phyloP scores from a whole-genome alignment of 2,888 invertebrate genomes.

The Macroteleia sp. region DNA sequence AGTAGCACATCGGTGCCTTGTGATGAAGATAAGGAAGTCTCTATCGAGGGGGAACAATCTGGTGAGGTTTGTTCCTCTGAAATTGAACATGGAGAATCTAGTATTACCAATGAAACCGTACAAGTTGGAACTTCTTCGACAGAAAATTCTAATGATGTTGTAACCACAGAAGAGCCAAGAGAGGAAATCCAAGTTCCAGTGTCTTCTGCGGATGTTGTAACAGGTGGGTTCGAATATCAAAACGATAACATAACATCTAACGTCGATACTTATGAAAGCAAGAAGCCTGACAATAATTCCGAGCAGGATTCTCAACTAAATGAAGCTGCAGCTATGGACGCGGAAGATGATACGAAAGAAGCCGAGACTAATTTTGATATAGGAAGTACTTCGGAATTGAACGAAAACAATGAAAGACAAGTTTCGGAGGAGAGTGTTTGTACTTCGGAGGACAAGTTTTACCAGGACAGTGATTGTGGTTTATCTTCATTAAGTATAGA shows the following conservation, averaged over 20 bases:
- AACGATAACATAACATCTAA: conserved; percentile 41
- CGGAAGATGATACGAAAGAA: neutral
- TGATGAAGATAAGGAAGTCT: neutral
- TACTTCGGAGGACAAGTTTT: conserved; percentile 15
- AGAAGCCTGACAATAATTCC: neutral
- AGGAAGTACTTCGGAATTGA: conserved; percentile 49
- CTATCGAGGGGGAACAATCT: neutral
- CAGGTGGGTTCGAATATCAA: conserved; percentile 22
- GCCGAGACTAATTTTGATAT: conserved; percentile 19
- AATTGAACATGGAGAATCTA: neutral
- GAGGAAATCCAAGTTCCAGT: neutral
- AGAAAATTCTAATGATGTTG: neutral
- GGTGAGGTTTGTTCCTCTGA: conserved; percentile 42
- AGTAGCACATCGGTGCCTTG: conserved; percentile 1
- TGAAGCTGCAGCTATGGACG: conserved; percentile 36
- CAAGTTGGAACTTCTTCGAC: conserved; percentile 23
- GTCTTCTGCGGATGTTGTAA: neutral
- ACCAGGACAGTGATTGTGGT: neutral
- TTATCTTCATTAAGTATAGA: conserved; percentile 16
- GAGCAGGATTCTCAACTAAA: conserved; percentile 24
- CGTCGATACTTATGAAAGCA: conserved; percentile 16
- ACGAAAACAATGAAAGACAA: neutral
- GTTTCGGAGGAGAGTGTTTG: conserved; percentile 2
- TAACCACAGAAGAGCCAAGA: neutral
- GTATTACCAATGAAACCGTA: neutral